Evolutionary conservation across 2,113 vertebrate species (phyloP).

Genomic region (Oncorhynchus kisutch): DNA sequence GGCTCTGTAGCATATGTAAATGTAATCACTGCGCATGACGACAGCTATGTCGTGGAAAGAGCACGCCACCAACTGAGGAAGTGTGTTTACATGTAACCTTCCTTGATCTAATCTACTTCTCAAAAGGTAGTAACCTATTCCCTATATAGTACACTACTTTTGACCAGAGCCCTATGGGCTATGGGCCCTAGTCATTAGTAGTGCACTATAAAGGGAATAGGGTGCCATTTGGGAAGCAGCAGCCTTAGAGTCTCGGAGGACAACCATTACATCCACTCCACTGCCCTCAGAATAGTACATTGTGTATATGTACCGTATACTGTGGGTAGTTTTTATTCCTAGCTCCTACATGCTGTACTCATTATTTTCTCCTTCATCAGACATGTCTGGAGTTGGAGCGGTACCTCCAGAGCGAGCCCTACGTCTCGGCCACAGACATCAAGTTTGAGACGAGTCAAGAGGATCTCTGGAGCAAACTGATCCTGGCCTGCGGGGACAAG

Average conservation of each 20-base stretch:
- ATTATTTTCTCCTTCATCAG: conserved; percentile 65
- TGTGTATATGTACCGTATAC: conserved; percentile 26
- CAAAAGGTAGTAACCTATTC: conserved; percentile 4
- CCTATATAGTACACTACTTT: conserved; percentile 30
- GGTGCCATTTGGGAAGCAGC: too few species aligned
- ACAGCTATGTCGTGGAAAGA: conserved; percentile 6
- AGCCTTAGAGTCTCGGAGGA: conserved; percentile 42
- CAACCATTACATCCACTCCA: conserved; percentile 23
- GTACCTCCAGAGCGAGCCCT: conserved; percentile 95
- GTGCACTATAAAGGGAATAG: too few species aligned
- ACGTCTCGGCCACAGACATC: conserved; percentile 89
- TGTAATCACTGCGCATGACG: conserved; percentile 39
- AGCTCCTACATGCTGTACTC: neutral
- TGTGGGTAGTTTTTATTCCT: too few species aligned
- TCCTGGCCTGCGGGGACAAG: conserved; percentile 92
- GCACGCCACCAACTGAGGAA: conserved; percentile 15
- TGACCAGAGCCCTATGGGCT: too few species aligned
- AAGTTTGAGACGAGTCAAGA: conserved; percentile 87
- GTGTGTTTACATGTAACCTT: conserved; percentile 23
- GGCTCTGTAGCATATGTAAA: conserved; percentile 61
- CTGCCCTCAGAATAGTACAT: conserved; percentile 58
- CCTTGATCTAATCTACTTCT: conserved; percentile 28
- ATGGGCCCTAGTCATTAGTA: conserved; percentile 21
- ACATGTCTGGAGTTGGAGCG: conserved; percentile 95
- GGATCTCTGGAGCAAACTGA: conserved; percentile 95